A percentile compares a stretch with the other conserved stretches of the same genome.
Conservation (phyloP, 37 sponge, comb jelly and placozoan genomes). For the Aphrocallistes beatrix region DNA sequence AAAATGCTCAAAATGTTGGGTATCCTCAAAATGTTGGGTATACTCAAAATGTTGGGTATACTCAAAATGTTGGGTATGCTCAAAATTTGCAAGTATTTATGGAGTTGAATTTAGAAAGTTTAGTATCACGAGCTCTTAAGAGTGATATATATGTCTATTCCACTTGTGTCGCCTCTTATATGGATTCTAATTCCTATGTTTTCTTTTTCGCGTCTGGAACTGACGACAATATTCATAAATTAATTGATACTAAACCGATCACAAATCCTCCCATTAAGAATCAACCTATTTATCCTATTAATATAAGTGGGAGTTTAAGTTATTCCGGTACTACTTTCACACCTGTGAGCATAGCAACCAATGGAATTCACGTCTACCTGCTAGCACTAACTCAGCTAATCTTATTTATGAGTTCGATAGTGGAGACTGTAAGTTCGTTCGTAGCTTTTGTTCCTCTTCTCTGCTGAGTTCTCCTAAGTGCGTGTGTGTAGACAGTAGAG, state of each 20-base stretch:
- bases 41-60: background rate
- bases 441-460: background rate
- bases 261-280: background rate
- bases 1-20: too few relatives aligned
- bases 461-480: background rate
- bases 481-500: background rate
- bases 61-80: too few relatives aligned
- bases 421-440: background rate
- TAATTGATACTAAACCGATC: background rate
- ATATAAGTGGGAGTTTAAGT: too few relatives aligned
- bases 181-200: background rate
- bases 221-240: background rate
- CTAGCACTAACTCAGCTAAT: background rate
- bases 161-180: background rate
- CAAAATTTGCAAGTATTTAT: too few relatives aligned
- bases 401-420: background rate
- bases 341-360: background rate
- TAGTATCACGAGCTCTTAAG: background rate
- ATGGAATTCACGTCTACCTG: background rate
- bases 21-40: too few relatives aligned
- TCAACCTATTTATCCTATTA: too few relatives aligned
- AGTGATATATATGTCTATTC: background rate
- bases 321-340: background rate
- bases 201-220: background rate
- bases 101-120: background rate